Evolutionary conservation across 2,888 invertebrate genomes (phyloP), one percentile per base, ranked within the genome.

Genomic region (Brachypterus glaber): DNA sequence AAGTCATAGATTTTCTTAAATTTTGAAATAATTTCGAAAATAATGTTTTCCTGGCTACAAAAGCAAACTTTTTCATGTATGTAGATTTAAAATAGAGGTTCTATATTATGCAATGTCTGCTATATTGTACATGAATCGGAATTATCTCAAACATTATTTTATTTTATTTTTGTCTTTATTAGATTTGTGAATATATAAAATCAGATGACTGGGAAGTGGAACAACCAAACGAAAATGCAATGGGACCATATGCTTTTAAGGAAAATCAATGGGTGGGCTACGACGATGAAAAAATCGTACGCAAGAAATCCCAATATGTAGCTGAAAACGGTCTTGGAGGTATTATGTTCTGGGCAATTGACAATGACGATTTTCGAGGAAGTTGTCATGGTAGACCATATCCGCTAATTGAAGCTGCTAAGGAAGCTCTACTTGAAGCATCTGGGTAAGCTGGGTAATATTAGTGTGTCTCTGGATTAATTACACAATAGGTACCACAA

Each of bases 291-390:
- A 77, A 78, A 7, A 88, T 89, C 31, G 87, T 86, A 1, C 75
- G 73, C 55, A 78, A 76, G 57, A 91, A 93, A 72, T 81, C 87
- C 0, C 77, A 81, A 52, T 92, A 89, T 58, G 91, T 88, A 1
- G 83, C 80, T 18, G 81, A 88, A 42, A 82, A 85, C 48, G 77
- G 79, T 35, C 72, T 92, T 15, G 92, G 92, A 51, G 92, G 92
- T 57, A 87, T 88, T 33, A 88, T 88, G 88, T 87, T 87, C 66
- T 89, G 88, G 88, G 86, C 91, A 0, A 84, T 93, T 50, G 92
- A 92, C 66, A 92, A 90, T 60, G 92, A 93, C 47, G 92, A 93
- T 59, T 93, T 92, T 71, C 76, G 91, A 31, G 92, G 92, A n/a
- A 76, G 74, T 21, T 92, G 92, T 58, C 84, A 84, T 48, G 82